Base-by-base conservation (phyloP, 2,888 invertebrate genomes). In the Pinctada fucata region DNA sequence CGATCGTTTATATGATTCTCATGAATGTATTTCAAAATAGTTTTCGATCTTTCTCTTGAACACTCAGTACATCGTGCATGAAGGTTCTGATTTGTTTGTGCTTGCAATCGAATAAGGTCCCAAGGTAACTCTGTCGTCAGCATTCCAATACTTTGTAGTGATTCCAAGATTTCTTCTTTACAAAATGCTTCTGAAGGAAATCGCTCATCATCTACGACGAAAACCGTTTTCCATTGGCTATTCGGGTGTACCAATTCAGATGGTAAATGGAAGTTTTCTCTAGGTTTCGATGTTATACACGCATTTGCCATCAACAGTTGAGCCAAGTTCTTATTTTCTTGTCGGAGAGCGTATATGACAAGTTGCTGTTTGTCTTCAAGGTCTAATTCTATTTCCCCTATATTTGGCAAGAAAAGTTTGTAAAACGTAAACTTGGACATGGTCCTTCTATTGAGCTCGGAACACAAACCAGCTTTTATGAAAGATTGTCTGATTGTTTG, bases 101-200 rank as follows among this genome's bases (percentile, higher is more conserved):
- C 16, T 63, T 63, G 72, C 1, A 10, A 3, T 63, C 45, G 1
- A n/a, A 72, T 13, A 0, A 58, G 45, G 3, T 76, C 50, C 48
- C 63, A 49, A 2, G n/a, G 69, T 45, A 76, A 64, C 50, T 6
- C 2, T 8, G 16, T 1, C 31, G 52, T 63, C 49, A 69, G 58
- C 75, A 76, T 76, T 48, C 75, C 75, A 45, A 76, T 49, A n/a
- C 4, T n/a, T 58, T 49, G 69, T 6, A 76, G 63, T 0, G 50
- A 6, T 49, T 69, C 6, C 4, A 76, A 63, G 2, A 48, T 48
- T 16, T 63, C 16, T 0, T 67, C 69, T 1, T 31, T 48, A 47
- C 69, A 76, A 63, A 76, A 70, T 1, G n/a, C 4, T 5, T 76
- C 31, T 0, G 10, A 3, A n/a, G 75, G 75, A 70, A 76, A 76